Conservation (phyloP, 1,140 invertebrate species). For the Helicoverpa armigera region DNA sequence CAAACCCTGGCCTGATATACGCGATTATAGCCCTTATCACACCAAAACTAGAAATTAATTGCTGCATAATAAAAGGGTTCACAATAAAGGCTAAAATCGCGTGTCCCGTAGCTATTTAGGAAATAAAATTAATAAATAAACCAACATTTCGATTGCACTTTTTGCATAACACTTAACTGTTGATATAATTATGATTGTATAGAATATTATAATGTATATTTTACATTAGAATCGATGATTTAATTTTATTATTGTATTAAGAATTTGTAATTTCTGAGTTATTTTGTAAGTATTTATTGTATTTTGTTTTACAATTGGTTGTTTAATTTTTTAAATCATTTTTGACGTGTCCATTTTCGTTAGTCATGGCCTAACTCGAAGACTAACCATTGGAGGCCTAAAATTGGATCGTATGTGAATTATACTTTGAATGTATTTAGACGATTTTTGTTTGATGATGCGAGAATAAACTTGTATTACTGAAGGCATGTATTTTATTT, state of each 20-base stretch:
- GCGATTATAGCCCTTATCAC: conserved; percentile 30
- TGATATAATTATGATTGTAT: conserved; percentile 77
- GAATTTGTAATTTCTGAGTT: conserved; percentile 37
- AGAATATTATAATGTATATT: conserved; percentile 75
- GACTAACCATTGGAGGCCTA: conserved; percentile 71
- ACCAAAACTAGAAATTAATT: conserved; percentile 18
- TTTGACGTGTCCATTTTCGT: conserved; percentile 54
- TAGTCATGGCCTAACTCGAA: conserved; percentile 67
- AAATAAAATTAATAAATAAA: conserved; percentile 38
- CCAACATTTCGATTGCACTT: conserved; percentile 75
- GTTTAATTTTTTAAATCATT: conserved; percentile 51
- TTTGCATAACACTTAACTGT: conserved; percentile 83
- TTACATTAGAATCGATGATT: conserved; percentile 67
- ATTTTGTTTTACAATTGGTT: conserved; percentile 56
- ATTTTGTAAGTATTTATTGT: conserved; percentile 52
- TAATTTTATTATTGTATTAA: conserved; percentile 60
- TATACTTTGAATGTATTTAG: conserved; percentile 63
- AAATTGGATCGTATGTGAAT: conserved; percentile 57
- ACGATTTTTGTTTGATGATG: conserved; percentile 71
- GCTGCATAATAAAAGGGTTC: conserved; percentile 25
- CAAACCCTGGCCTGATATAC: conserved; percentile 1
- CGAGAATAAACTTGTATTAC: conserved; percentile 80
- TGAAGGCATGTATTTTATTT: conserved; percentile 43
- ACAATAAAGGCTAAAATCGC: conserved; percentile 60
- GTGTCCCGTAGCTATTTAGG: conserved; percentile 55